Conservation (phyloP, 1,140 invertebrate genomes). For the Schlechtendalia chinensis region DNA sequence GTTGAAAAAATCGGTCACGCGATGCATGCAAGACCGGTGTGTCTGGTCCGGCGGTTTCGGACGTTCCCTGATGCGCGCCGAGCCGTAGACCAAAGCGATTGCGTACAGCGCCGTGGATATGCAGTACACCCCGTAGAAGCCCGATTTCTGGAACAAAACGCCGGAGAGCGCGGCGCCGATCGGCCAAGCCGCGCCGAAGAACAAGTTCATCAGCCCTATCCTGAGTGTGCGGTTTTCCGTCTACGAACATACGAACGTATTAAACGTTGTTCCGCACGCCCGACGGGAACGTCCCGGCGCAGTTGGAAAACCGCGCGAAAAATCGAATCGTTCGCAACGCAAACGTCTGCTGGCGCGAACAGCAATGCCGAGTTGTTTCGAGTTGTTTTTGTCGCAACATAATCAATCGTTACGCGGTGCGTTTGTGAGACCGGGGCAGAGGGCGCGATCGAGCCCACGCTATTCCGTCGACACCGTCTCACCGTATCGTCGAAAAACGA, state of each 20-base stretch:
- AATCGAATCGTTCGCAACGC: no score
- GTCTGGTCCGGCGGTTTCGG: not conserved
- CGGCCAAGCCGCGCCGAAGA: slow-evolving; percentile 75
- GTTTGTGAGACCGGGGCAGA: no score
- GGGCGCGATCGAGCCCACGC: no score
- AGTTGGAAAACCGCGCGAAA: no score
- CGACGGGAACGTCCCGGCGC: no score
- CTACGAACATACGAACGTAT: not conserved
- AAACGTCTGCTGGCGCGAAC: no score
- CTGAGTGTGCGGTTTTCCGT: slow-evolving; percentile 75
- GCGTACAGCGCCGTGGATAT: slow-evolving; percentile 71
- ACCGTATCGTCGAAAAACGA: no score
- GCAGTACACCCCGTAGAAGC: slow-evolving; percentile 76
- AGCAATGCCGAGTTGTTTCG: no score
- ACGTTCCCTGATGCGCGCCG: slow-evolving; percentile 64
- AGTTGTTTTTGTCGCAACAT: no score
- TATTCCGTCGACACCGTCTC: no score
- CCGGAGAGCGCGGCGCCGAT: slow-evolving; percentile 57
- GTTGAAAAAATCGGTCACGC: slow-evolving; percentile 67
- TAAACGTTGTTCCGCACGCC: no score
- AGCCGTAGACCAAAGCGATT: slow-evolving; percentile 70
- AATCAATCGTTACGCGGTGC: no score
- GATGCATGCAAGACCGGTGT: slow-evolving; percentile 51
- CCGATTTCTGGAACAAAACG: slow-evolving; percentile 64
- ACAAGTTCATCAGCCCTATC: slow-evolving; percentile 80